phyloP scores from a whole-genome alignment of 2,888 invertebrate genomes.

The Timema cristinae region DNA sequence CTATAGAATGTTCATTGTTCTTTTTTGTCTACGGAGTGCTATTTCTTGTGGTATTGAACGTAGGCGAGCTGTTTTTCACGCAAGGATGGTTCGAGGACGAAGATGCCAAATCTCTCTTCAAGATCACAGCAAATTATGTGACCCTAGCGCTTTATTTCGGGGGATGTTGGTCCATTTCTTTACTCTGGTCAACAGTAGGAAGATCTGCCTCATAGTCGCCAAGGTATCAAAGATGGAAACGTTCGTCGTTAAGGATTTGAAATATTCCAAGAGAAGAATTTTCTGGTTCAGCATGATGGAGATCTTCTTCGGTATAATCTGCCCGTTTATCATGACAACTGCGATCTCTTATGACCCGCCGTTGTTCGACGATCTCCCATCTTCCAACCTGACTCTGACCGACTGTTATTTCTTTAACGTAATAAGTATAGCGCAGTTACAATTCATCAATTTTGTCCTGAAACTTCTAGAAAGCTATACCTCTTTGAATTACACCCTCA shows the following conservation, averaged over 20 bases:
- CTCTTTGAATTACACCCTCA: not conserved
- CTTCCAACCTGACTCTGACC: conserved; percentile 6
- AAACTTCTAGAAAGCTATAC: conserved; percentile 6
- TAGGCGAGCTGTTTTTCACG: conserved; percentile 10
- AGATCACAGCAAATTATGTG: conserved; percentile 8
- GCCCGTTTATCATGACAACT: not conserved
- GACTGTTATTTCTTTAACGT: conserved; percentile 9
- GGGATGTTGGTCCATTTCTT: not conserved
- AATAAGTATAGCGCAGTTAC: conserved; percentile 1
- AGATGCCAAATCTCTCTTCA: not conserved
- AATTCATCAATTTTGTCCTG: conserved; percentile 5
- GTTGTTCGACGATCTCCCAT: not conserved
- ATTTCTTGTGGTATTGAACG: not conserved
- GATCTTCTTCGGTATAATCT: not conserved
- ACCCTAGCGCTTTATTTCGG: conserved; percentile 3
- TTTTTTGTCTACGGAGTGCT: conserved; percentile 5
- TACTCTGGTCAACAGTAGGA: not conserved
- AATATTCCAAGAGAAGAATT: not conserved
- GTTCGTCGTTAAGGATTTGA: conserved; percentile 1
- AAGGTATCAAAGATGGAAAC: not conserved
- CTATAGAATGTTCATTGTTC: not conserved
- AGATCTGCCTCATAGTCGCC: not conserved
- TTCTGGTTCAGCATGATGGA: conserved; percentile 16
- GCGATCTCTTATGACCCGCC: not conserved
- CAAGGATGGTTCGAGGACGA: conserved; percentile 10